Percentiles rank a stretch among this genome's conserved stretches.
Conservation (phyloP, 2,113 vertebrate species). For the Thomomys bottae region DNA sequence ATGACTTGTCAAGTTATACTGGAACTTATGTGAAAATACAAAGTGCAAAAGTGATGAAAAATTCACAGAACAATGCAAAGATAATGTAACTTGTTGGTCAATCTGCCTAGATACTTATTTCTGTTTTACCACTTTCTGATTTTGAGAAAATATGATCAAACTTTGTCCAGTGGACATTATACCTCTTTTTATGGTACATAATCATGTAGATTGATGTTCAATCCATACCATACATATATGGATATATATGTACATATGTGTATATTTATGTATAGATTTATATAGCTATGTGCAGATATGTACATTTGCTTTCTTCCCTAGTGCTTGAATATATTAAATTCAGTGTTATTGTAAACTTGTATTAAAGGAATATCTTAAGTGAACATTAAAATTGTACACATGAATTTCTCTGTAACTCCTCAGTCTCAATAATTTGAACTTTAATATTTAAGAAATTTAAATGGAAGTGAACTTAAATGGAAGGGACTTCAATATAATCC, state of each 20-base stretch:
- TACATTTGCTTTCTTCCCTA: not conserved
- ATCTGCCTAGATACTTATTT: not conserved
- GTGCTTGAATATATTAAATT: too few species aligned
- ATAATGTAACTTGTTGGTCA: not conserved
- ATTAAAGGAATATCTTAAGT: not conserved
- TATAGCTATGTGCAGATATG: too few species aligned
- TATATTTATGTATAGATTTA: too few species aligned
- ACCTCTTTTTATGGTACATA: not conserved
- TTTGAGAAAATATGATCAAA: not conserved
- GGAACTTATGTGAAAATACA: not conserved
- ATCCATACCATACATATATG: too few species aligned
- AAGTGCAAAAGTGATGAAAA: not conserved
- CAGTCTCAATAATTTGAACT: not conserved
- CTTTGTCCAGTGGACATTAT: not conserved
- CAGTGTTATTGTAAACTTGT: not conserved
- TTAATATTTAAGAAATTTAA: slow-evolving; percentile 30
- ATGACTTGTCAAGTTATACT: not conserved
- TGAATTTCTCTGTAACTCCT: not conserved
- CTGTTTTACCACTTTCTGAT: not conserved
- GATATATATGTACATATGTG: too few species aligned
- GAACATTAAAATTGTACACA: not conserved
- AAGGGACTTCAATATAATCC: slow-evolving; percentile 3
- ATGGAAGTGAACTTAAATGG: not conserved
- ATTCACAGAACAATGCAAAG: not conserved
- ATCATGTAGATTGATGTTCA: too few species aligned